Conservation (phyloP, 2,113 vertebrate genomes). For the Bubo scandiacus region DNA sequence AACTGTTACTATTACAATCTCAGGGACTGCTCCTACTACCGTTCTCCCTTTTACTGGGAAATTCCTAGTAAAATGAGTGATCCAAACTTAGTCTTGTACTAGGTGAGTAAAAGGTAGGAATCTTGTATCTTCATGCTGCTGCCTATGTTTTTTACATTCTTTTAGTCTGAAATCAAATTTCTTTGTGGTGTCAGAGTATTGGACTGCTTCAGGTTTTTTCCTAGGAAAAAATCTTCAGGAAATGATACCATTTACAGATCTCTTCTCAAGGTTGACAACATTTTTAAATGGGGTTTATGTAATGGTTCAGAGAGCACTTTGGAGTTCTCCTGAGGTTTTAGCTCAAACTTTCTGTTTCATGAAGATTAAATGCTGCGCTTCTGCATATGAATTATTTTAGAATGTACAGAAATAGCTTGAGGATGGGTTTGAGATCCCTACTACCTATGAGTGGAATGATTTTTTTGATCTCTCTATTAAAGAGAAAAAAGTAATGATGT, state of each 20-base stretch:
- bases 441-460: neutral
- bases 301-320: neutral
- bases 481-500: neutral
- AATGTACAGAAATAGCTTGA: neutral
- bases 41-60: neutral
- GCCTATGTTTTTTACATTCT: neutral
- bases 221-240: neutral
- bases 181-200: neutral
- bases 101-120: neutral
- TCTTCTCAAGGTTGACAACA: neutral
- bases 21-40: neutral
- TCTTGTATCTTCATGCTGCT: neutral
- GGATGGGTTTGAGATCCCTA: neutral
- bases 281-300: neutral
- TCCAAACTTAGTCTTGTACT: neutral
- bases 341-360: neutral
- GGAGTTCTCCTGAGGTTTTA: neutral
- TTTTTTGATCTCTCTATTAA: neutral
- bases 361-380: neutral
- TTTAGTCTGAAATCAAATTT: neutral
- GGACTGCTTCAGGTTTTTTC: neutral
- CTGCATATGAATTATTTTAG: neutral
- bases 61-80: neutral
- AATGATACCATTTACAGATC: neutral
- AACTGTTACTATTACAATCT: neutral